Percentiles rank a stretch among this genome's conserved stretches.
phyloP scores from a whole-genome alignment of 2,888 invertebrate species.

The Ceriagrion tenellum region DNA sequence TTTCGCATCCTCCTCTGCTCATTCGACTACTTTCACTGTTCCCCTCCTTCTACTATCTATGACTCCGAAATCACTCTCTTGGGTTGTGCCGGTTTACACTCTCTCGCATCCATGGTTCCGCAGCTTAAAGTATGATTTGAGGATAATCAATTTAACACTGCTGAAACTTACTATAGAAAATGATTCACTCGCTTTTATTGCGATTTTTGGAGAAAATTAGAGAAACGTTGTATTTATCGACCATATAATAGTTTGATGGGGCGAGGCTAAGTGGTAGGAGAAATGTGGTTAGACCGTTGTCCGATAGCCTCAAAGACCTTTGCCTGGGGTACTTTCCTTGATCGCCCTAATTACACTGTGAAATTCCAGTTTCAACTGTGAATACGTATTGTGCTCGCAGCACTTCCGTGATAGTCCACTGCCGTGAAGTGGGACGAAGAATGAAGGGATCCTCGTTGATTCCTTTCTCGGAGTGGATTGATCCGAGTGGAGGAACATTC shows the following conservation, averaged over 20 bases:
- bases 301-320: no score
- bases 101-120: background rate
- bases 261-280: no score
- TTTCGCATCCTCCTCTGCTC: background rate
- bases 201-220: no score
- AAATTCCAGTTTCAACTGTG: background rate
- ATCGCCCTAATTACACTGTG: background rate
- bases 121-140: background rate
- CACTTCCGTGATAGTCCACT: background rate
- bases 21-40: background rate
- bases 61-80: background rate
- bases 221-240: no score
- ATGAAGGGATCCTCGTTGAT: no score
- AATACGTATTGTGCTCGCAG: background rate
- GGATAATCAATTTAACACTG: background rate
- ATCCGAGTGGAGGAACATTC: background rate
- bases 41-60: background rate
- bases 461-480: background rate
- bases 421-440: background rate
- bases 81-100: background rate
- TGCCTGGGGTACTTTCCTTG: no score
- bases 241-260: no score
- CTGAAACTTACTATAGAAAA: background rate
- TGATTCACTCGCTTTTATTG: background rate
- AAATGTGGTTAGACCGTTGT: no score